Conservation (phyloP, 1,140 invertebrate genomes). For the Cydia pomonella region DNA sequence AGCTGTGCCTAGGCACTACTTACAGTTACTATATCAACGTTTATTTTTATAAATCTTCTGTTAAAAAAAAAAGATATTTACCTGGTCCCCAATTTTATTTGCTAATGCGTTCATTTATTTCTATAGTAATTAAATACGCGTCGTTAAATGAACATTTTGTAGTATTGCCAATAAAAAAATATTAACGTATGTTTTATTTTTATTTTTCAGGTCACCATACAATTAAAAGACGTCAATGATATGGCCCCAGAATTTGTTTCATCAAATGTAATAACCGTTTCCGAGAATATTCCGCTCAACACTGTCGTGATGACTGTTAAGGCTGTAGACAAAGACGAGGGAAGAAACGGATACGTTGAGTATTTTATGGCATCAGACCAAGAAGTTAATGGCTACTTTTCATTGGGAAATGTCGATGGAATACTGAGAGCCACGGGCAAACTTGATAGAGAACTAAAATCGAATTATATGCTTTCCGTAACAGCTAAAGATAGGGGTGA, state of each 20-base stretch:
- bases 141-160: too few species aligned
- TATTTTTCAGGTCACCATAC: slow-evolving; percentile 89
- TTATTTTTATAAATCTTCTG: background rate
- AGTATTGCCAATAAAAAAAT: background rate
- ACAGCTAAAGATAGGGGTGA: slow-evolving; percentile 94
- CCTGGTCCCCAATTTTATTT: background rate
- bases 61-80: too few species aligned
- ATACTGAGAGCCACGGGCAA: slow-evolving; percentile 89
- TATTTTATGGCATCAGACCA: slow-evolving; percentile 86
- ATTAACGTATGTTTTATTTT: slow-evolving; percentile 20
- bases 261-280: slow-evolving; percentile 87
- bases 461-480: slow-evolving; percentile 90
- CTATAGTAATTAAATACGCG: too few species aligned
- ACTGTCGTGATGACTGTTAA: slow-evolving; percentile 95
- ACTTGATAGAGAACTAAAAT: slow-evolving; percentile 91
- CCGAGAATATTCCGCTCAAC: slow-evolving; percentile 94
- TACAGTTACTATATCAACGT: slow-evolving; percentile 30
- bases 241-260: slow-evolving; percentile 95
- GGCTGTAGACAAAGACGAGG: slow-evolving; percentile 95
- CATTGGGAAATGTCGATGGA: slow-evolving; percentile 93
- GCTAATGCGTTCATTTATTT: background rate
- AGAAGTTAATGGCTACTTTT: slow-evolving; percentile 85
- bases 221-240: slow-evolving; percentile 96
- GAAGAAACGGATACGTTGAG: slow-evolving; percentile 95
- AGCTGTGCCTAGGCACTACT: slow-evolving; percentile 19